Evolutionary conservation across 1,140 invertebrate genomes (phyloP).

Genomic region (Fragariocoptes setiger): DNA sequence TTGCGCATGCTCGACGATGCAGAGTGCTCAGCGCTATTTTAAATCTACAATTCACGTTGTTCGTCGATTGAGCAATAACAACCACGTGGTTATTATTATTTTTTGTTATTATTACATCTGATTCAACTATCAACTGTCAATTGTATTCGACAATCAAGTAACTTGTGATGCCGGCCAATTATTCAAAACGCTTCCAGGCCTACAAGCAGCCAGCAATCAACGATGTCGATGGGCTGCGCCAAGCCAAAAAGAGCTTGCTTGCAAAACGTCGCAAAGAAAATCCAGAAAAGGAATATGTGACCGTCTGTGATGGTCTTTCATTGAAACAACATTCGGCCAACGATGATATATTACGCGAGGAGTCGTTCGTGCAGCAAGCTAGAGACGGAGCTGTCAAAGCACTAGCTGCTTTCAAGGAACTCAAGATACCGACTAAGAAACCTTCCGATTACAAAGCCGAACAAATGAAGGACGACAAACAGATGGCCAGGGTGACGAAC

Average conservation of each 20-base stretch:
- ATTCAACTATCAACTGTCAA: too few relatives aligned
- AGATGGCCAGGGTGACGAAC: slow-evolving; percentile 74
- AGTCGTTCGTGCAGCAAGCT: slow-evolving; percentile 29
- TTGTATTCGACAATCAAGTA: too few relatives aligned
- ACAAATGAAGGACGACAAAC: slow-evolving; percentile 86
- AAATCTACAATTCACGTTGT: too few relatives aligned
- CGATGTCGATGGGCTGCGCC: background rate
- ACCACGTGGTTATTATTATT: too few relatives aligned
- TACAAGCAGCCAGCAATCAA: background rate
- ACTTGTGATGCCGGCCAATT: too few relatives aligned
- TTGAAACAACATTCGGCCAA: background rate
- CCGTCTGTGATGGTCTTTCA: background rate
- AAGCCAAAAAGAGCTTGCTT: background rate
- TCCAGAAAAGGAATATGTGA: background rate
- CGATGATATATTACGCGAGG: background rate
- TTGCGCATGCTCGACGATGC: too few relatives aligned
- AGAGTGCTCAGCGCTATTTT: too few relatives aligned
- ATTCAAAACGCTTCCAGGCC: background rate
- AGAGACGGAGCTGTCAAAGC: slow-evolving; percentile 49
- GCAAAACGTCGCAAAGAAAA: background rate
- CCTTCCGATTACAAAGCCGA: slow-evolving; percentile 93
- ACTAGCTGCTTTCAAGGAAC: slow-evolving; percentile 33
- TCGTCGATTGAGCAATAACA: too few relatives aligned
- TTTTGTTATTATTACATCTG: too few relatives aligned
- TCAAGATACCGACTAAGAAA: slow-evolving; percentile 40